Evolutionary conservation across 2,797 vertebrate genomes (phyloP).

Genomic region (Mus minutoides): DNA sequence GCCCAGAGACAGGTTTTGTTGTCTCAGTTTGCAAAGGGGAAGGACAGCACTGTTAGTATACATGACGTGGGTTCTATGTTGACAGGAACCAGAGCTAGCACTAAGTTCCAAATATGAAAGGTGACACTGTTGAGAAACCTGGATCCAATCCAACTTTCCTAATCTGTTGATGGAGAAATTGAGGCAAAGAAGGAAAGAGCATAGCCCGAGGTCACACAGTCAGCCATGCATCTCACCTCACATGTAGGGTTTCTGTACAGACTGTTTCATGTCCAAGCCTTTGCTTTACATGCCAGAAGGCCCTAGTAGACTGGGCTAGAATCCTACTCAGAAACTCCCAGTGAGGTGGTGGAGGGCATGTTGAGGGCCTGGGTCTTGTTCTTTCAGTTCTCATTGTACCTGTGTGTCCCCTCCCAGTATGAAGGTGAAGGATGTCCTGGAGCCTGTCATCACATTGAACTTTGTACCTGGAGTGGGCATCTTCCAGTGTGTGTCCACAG

Average conservation of each 20-base stretch:
- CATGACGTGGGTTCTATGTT: neutral
- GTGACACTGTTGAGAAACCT: neutral
- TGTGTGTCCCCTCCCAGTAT: slow-evolving; percentile 42
- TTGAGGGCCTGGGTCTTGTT: neutral
- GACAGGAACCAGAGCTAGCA: neutral
- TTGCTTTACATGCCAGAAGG: neutral
- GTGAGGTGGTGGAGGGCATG: neutral
- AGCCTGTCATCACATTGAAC: rapidly evolving
- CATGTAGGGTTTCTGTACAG: neutral
- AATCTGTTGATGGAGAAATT: neutral
- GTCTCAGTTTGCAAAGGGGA: neutral
- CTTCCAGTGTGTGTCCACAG: neutral
- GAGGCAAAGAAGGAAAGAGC: neutral
- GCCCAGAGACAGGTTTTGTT: neutral
- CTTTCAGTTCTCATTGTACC: neutral
- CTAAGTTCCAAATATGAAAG: neutral
- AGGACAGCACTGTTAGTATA: neutral
- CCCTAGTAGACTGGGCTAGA: neutral
- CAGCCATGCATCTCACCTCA: neutral
- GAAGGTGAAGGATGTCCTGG: slow-evolving; percentile 54
- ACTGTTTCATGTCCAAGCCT: neutral
- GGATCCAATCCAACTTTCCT: neutral
- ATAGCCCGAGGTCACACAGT: neutral
- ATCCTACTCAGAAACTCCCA: neutral
- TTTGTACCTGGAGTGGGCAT: neutral